Conservation (phyloP, 64 coral and sea anemone species). For the Actinia tenebrosa region DNA sequence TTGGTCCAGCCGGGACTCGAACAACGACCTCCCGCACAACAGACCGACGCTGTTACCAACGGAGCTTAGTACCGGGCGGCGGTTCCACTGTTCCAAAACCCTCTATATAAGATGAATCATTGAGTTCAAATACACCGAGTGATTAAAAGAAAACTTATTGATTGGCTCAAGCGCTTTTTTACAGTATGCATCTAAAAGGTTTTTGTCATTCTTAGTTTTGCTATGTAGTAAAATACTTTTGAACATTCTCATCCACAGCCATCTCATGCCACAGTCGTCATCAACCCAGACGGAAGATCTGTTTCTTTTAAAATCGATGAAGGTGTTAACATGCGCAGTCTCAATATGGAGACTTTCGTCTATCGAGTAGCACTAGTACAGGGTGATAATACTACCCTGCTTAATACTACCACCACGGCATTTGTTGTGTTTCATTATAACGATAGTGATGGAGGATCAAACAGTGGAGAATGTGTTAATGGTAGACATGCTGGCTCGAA, state of each 20-base stretch:
- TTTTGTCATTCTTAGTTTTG: neutral
- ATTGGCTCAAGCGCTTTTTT: too few species aligned
- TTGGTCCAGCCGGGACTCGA: too few species aligned
- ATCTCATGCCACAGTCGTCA: constrained; percentile 43
- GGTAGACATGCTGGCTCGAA: neutral
- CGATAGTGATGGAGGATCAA: neutral
- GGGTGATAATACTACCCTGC: neutral
- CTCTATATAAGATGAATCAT: too few species aligned
- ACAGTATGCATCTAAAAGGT: too few species aligned
- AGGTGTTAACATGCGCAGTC: neutral
- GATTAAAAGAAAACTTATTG: too few species aligned
- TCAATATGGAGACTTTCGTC: constrained; percentile 46
- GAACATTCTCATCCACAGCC: constrained; percentile 20
- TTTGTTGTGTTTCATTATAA: constrained; percentile 13
- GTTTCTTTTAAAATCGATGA: constrained; percentile 48
- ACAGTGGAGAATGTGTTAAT: neutral
- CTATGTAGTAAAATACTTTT: neutral
- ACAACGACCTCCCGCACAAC: too few species aligned
- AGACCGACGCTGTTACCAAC: too few species aligned
- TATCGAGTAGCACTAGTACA: constrained; percentile 46
- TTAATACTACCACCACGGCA: neutral
- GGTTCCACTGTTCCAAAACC: too few species aligned
- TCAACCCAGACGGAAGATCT: constrained; percentile 62
- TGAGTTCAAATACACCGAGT: too few species aligned
- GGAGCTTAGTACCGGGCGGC: too few species aligned